phyloP scores from a whole-genome alignment of 1,140 invertebrate species.

The Diorhabda carinulata region DNA sequence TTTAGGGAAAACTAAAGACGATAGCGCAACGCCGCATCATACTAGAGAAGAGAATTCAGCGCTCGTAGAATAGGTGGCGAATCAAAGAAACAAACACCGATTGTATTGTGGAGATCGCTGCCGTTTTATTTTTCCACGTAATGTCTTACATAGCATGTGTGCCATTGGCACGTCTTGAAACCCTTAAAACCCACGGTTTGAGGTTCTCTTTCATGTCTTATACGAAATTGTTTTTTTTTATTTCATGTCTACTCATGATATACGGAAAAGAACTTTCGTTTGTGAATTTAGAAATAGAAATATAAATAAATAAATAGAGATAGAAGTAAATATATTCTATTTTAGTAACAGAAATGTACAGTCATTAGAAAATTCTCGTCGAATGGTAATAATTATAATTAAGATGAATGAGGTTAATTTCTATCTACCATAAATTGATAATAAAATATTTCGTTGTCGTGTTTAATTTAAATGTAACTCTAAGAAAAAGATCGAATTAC shows the following conservation, averaged over 20 bases:
- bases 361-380: too few species aligned
- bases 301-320: background rate
- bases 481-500: too few species aligned
- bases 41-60: too few species aligned
- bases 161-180: background rate
- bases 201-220: background rate
- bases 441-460: too few species aligned
- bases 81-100: conserved; percentile 6
- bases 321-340: too few species aligned
- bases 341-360: too few species aligned
- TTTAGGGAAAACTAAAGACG: too few species aligned
- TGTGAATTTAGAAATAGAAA: background rate
- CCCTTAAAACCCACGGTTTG: background rate
- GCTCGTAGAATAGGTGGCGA: background rate
- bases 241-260: background rate
- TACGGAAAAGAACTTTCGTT: background rate
- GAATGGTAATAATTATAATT: too few species aligned
- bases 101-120: conserved; percentile 6
- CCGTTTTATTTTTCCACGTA: background rate
- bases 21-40: too few species aligned
- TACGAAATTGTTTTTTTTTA: background rate
- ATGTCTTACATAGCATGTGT: background rate
- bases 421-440: too few species aligned
- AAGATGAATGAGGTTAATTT: too few species aligned
- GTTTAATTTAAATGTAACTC: too few species aligned